phyloP scores from a whole-genome alignment of 2,888 invertebrate species.

The Pachliopta kotzebuea region DNA sequence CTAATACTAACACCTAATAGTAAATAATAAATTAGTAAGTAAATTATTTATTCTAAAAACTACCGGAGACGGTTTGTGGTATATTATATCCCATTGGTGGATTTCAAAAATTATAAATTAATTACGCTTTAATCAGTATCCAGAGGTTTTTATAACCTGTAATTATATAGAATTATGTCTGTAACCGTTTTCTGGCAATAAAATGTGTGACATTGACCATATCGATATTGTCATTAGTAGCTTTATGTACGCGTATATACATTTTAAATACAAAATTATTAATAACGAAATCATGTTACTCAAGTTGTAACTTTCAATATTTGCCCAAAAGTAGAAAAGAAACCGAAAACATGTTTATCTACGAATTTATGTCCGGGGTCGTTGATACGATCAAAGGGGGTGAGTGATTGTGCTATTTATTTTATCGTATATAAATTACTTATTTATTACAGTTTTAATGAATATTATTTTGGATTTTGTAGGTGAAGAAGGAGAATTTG shows the following conservation, averaged over 20 bases:
- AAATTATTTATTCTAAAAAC: no score
- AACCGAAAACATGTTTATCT: slow-evolving; percentile 18
- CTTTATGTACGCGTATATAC: neutral
- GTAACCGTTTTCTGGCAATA: neutral
- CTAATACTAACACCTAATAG: no score
- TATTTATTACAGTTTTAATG: neutral
- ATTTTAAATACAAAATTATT: neutral
- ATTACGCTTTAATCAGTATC: no score
- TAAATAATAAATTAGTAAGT: no score
- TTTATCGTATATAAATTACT: neutral
- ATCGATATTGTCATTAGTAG: neutral
- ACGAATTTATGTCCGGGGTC: slow-evolving; percentile 29
- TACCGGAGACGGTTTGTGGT: no score
- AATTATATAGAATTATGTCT: neutral
- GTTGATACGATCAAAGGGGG: slow-evolving; percentile 24
- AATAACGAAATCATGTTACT: neutral
- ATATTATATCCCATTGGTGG: no score
- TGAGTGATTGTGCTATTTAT: neutral
- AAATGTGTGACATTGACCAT: slow-evolving; percentile 4
- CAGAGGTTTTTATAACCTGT: neutral
- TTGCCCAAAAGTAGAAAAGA: slow-evolving; percentile 1
- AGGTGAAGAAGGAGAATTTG: slow-evolving; percentile 23
- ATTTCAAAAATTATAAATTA: no score
- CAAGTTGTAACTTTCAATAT: neutral
- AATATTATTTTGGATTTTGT: slow-evolving; percentile 2